Conservation (phyloP, 2,888 invertebrate genomes). For the Himalopsyche anomala region DNA sequence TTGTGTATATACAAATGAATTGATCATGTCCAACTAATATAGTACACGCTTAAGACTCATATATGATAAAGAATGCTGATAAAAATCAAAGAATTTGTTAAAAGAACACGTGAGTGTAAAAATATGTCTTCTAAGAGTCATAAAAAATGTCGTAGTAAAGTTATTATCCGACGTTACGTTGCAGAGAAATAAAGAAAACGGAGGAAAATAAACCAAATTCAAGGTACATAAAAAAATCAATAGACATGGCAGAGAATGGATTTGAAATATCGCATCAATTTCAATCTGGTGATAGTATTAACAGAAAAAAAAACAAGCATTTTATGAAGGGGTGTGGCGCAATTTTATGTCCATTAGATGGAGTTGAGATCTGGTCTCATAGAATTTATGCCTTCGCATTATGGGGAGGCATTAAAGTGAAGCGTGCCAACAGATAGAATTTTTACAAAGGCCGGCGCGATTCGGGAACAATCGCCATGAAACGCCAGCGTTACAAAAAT, state of each 20-base stretch:
- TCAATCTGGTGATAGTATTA: background rate
- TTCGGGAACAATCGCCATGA: constrained; percentile 49
- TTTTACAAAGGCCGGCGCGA: constrained; percentile 52
- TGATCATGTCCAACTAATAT: too few relatives aligned
- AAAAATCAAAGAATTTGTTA: too few relatives aligned
- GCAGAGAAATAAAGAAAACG: too few relatives aligned
- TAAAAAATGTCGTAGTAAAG: too few relatives aligned
- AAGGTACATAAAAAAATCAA: too few relatives aligned
- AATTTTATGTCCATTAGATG: constrained; percentile 45
- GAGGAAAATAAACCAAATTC: too few relatives aligned
- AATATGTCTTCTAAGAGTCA: too few relatives aligned
- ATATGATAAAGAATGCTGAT: too few relatives aligned
- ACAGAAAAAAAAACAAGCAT: background rate
- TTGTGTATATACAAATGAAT: too few relatives aligned
- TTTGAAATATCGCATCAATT: constrained; percentile 15
- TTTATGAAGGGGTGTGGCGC: constrained; percentile 9
- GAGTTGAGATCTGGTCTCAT: constrained; percentile 50
- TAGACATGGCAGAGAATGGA: background rate
- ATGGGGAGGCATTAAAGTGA: constrained; percentile 50
- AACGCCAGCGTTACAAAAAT: constrained; percentile 48
- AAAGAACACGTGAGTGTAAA: too few relatives aligned
- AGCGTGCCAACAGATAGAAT: constrained; percentile 57
- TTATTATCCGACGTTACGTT: too few relatives aligned
- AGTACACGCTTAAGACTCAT: too few relatives aligned
- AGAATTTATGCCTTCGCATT: constrained; percentile 56